phyloP scores from a whole-genome alignment of 2,113 vertebrate species.

The Fulmarus glacialis region DNA sequence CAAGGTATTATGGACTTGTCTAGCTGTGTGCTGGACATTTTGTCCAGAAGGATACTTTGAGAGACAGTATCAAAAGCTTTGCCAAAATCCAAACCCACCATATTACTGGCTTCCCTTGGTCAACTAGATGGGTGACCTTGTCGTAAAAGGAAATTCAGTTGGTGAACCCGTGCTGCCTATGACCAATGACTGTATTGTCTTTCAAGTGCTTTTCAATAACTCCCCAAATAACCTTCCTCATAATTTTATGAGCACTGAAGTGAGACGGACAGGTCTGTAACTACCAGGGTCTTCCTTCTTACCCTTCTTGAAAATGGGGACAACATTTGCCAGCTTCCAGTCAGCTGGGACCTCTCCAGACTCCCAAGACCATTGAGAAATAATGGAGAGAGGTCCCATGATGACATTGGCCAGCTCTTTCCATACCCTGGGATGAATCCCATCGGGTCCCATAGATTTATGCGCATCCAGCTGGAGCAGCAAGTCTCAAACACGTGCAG shows the following conservation, averaged over 20 bases:
- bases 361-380: background rate
- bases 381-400: fast-evolving
- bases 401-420: background rate
- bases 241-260: too few species aligned
- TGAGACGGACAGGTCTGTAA: background rate
- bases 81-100: background rate
- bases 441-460: background rate
- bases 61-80: background rate
- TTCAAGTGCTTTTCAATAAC: background rate
- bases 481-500: background rate
- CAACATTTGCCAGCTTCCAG: background rate
- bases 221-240: background rate
- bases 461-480: background rate
- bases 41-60: background rate
- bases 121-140: background rate
- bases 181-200: background rate
- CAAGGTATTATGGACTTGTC: background rate
- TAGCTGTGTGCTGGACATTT: background rate
- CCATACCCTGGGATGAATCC: background rate
- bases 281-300: background rate
- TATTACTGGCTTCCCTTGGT: background rate
- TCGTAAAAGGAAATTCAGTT: background rate
- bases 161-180: background rate
- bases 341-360: background rate
- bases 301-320: background rate